Evolutionary conservation across 1,140 invertebrate species (phyloP).

Genomic region (Neodiprion fabricii): DNA sequence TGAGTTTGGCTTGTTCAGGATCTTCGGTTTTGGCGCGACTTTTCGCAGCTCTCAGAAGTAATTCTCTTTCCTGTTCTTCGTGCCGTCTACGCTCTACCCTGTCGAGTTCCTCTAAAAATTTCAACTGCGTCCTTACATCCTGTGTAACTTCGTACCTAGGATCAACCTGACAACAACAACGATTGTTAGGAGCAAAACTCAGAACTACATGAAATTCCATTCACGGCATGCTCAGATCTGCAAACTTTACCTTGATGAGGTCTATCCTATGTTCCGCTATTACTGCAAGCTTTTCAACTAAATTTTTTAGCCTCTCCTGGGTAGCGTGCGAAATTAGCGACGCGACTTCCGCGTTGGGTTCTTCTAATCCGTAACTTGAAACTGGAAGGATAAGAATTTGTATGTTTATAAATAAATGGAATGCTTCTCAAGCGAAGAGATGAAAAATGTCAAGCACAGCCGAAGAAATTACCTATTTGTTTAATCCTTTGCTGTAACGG

Average conservation of each 20-base stretch:
- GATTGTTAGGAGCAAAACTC: background rate
- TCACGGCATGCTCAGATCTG: too few species aligned
- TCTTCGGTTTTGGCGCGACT: slow-evolving; percentile 96
- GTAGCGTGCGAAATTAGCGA: slow-evolving; percentile 93
- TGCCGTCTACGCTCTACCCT: slow-evolving; percentile 91
- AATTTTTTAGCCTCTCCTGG: slow-evolving; percentile 90
- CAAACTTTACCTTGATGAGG: slow-evolving; percentile 75
- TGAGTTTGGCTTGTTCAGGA: slow-evolving; percentile 95
- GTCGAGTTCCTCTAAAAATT: slow-evolving; percentile 96
- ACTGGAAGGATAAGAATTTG: slow-evolving; percentile 52
- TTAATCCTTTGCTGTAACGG: slow-evolving; percentile 82
- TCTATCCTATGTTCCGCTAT: slow-evolving; percentile 95
- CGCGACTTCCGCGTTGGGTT: slow-evolving; percentile 87
- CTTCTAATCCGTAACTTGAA: slow-evolving; percentile 83
- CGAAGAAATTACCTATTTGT: slow-evolving; percentile 67
- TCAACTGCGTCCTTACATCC: slow-evolving; percentile 92
- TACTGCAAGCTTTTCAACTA: slow-evolving; percentile 91
- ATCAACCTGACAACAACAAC: slow-evolving; percentile 70
- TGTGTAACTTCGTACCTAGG: slow-evolving; percentile 86
- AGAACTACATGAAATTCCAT: slow-evolving; percentile 2
- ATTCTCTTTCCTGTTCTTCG: slow-evolving; percentile 93
- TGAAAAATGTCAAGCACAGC: slow-evolving; percentile 8
- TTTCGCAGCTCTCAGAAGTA: slow-evolving; percentile 91
- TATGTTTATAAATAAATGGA: background rate
- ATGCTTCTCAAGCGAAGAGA: slow-evolving; percentile 33